A percentile compares a stretch with the other conserved stretches of the same genome.
Conservation (phyloP, 2,888 invertebrate species). For the Leptodirus hochenwartii region DNA sequence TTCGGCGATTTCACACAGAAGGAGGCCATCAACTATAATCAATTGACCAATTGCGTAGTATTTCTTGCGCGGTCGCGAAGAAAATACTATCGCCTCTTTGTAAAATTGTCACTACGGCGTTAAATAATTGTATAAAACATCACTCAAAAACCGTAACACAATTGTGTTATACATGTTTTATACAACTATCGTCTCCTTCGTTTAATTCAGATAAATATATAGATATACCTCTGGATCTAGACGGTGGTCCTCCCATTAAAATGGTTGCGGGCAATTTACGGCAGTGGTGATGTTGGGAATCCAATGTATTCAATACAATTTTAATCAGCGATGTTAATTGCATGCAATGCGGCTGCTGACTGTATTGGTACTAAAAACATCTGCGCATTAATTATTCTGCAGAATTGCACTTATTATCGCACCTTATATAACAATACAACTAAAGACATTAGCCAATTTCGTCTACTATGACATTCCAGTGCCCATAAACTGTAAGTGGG, state of each 20-base stretch:
- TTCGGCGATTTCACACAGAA: too few species aligned
- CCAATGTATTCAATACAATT: conserved; percentile 81
- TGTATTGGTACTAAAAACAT: conserved; percentile 50
- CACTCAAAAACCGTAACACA: background rate
- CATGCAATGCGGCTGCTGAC: conserved; percentile 44
- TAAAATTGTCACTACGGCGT: too few species aligned
- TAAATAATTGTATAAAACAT: too few species aligned
- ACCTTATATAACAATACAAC: conserved; percentile 93
- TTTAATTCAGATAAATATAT: conserved; percentile 1
- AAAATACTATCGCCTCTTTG: too few species aligned
- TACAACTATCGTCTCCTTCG: too few species aligned
- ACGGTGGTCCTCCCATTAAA: conserved; percentile 51
- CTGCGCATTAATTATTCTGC: conserved; percentile 2
- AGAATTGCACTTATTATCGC: conserved; percentile 11
- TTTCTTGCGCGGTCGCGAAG: too few species aligned
- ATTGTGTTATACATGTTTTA: too few species aligned
- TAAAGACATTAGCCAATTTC: conserved; percentile 85
- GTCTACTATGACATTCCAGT: conserved; percentile 68
- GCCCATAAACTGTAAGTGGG: conserved; percentile 75
- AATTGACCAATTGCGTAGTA: too few species aligned
- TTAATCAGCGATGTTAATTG: conserved; percentile 67
- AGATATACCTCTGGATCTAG: conserved; percentile 41
- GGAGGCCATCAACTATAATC: too few species aligned
- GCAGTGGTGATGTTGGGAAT: conserved; percentile 83
- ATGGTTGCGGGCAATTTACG: conserved; percentile 65